A percentile compares a stretch with the other conserved stretches of the same genome.
Evolutionary conservation across 2,888 invertebrate genomes (phyloP).

Genomic region (Xylophagus ater): DNA sequence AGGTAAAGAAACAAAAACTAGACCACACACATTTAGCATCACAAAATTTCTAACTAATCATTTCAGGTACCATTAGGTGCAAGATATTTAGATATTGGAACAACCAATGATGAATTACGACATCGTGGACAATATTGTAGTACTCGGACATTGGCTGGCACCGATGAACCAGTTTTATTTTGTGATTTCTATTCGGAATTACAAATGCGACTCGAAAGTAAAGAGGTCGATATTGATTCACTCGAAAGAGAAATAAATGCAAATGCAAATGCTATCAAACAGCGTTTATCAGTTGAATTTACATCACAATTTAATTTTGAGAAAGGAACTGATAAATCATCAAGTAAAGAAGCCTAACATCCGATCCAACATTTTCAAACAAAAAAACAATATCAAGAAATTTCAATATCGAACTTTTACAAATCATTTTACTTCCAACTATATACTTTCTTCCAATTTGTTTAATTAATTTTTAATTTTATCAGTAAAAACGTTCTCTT

Average conservation of each 20-base stretch:
- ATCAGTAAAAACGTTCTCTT: too few species aligned
- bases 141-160: constrained; percentile 29
- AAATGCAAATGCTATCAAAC: constrained; percentile 28
- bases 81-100: constrained; percentile 28
- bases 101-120: constrained; percentile 29
- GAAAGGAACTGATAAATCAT: constrained; percentile 1
- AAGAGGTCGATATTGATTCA: constrained; percentile 34
- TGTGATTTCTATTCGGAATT: constrained; percentile 39
- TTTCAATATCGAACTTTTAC: too few species aligned
- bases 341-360: too few species aligned
- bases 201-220: constrained; percentile 36
- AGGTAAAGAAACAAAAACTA: constrained; percentile 24
- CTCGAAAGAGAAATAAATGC: constrained; percentile 33
- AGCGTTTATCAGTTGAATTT: constrained; percentile 31
- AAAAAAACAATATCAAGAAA: too few species aligned
- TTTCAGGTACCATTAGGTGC: constrained; percentile 30
- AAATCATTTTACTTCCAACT: too few species aligned
- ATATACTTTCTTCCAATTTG: too few species aligned
- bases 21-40: too few species aligned
- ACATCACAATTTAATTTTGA: constrained; percentile 30
- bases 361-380: too few species aligned
- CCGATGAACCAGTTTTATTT: constrained; percentile 34
- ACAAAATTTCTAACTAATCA: too few species aligned
- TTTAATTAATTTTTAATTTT: too few species aligned
- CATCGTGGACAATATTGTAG: constrained; percentile 37